Evolutionary conservation across 1,140 invertebrate species (phyloP).

Genomic region (Zophobas morio): DNA sequence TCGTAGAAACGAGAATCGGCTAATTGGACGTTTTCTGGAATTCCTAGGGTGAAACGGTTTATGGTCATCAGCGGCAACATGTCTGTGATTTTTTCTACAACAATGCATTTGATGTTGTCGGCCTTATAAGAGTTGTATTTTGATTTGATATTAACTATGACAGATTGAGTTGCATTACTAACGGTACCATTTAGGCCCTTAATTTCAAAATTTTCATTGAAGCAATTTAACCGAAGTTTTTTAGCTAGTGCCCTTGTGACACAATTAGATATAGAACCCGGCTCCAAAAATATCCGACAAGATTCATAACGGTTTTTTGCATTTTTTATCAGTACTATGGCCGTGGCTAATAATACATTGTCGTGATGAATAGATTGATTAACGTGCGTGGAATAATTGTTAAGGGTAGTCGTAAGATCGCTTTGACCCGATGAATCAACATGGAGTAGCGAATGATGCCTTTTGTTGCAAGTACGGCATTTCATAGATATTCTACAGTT

Average conservation of each 20-base stretch:
- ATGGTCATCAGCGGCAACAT: constrained; percentile 19
- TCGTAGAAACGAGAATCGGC: too few relatives aligned
- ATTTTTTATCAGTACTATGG: background rate
- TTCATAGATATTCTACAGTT: background rate
- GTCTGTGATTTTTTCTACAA: constrained; percentile 41
- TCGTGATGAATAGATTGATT: background rate
- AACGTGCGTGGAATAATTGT: background rate
- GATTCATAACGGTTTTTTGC: background rate
- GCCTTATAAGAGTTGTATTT: constrained; percentile 19
- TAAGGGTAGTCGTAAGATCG: background rate
- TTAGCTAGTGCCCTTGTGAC: constrained; percentile 1
- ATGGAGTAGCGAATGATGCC: background rate
- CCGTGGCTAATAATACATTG: background rate
- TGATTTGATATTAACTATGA: constrained; percentile 12
- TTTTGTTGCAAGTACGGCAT: background rate
- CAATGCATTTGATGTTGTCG: constrained; percentile 13
- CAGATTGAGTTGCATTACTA: background rate
- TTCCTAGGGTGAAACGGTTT: constrained; percentile 28
- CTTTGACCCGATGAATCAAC: background rate
- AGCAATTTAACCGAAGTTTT: constrained; percentile 8
- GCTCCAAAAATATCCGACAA: constrained; percentile 24
- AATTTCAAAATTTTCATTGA: constrained; percentile 3
- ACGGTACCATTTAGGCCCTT: constrained; percentile 1
- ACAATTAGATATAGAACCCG: constrained; percentile 18
- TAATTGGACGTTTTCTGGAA: constrained; percentile 59